Conservation (phyloP, 1,140 invertebrate species). For the Oryzaephilus surinamensis region DNA sequence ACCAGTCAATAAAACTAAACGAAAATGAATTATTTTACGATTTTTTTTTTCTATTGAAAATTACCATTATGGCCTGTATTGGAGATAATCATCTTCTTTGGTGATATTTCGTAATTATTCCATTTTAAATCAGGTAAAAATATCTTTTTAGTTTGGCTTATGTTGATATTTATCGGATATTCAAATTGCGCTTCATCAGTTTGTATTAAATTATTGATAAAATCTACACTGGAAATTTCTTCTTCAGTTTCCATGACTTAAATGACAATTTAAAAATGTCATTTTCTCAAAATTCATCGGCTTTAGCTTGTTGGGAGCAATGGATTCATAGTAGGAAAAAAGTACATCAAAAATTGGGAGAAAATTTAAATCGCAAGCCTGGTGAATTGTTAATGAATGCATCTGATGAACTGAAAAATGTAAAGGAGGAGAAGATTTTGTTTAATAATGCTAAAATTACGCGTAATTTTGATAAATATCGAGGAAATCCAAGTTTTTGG, state of each 20-base stretch:
- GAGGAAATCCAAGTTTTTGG: constrained; percentile 27
- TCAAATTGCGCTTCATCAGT: too few relatives aligned
- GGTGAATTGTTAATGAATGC: constrained; percentile 22
- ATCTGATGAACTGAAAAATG: constrained; percentile 12
- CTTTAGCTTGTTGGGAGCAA: too few relatives aligned
- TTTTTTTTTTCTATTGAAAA: too few relatives aligned
- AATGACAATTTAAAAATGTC: too few relatives aligned
- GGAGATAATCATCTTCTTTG: constrained; percentile 47
- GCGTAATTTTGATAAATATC: constrained; percentile 19
- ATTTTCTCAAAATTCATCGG: too few relatives aligned
- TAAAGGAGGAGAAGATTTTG: constrained; percentile 18
- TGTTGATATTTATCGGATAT: constrained; percentile 46
- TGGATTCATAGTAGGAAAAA: too few relatives aligned
- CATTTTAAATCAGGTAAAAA: constrained; percentile 38
- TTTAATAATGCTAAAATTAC: constrained; percentile 17
- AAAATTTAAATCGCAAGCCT: constrained; percentile 12
- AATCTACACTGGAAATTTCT: too few relatives aligned
- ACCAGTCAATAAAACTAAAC: constrained; percentile 43
- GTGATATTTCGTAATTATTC: constrained; percentile 42
- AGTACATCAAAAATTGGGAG: constrained; percentile 9
- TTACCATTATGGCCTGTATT: constrained; percentile 49
- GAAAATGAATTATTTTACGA: background rate
- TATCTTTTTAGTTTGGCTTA: constrained; percentile 38
- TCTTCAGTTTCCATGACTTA: too few relatives aligned
- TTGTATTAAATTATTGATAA: too few relatives aligned